Conservation (phyloP, 2,113 vertebrate species). For the Mustelus asterias region DNA sequence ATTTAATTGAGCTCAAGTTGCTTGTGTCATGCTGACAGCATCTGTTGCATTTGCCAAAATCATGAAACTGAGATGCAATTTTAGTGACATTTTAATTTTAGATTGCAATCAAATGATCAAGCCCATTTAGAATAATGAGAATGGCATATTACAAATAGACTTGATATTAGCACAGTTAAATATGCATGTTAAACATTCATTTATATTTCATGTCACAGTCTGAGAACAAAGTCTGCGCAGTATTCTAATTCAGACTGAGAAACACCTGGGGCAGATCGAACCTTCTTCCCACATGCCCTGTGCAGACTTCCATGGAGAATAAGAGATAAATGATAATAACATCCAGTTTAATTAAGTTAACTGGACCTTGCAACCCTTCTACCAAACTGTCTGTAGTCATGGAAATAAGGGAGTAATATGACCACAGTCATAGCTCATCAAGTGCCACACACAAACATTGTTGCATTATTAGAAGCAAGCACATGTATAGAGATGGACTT, state of each 20-base stretch:
- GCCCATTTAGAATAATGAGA: not conserved
- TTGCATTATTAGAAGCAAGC: not conserved
- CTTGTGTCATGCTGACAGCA: not conserved
- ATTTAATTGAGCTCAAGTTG: not conserved
- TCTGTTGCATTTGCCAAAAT: not conserved
- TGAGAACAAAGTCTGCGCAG: not conserved
- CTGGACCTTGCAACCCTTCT: not conserved
- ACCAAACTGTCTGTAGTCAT: conserved; percentile 16
- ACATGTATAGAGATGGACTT: not conserved
- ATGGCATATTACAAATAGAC: not conserved
- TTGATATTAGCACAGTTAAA: not conserved
- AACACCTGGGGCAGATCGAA: not conserved
- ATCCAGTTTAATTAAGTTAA: not conserved
- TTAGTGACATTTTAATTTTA: conserved; percentile 20
- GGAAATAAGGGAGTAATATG: not conserved
- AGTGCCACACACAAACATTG: not conserved
- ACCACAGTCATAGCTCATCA: not conserved
- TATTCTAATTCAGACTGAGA: not conserved
- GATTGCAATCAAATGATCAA: conserved; percentile 17
- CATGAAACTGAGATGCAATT: not conserved
- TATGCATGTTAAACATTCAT: not conserved
- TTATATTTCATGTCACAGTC: not conserved
- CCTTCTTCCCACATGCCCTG: not conserved
- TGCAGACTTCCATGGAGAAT: not conserved
- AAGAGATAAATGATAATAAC: conserved; percentile 7